phyloP scores from a whole-genome alignment of 1,140 invertebrate genomes.

The Leptopilina clavipes region DNA sequence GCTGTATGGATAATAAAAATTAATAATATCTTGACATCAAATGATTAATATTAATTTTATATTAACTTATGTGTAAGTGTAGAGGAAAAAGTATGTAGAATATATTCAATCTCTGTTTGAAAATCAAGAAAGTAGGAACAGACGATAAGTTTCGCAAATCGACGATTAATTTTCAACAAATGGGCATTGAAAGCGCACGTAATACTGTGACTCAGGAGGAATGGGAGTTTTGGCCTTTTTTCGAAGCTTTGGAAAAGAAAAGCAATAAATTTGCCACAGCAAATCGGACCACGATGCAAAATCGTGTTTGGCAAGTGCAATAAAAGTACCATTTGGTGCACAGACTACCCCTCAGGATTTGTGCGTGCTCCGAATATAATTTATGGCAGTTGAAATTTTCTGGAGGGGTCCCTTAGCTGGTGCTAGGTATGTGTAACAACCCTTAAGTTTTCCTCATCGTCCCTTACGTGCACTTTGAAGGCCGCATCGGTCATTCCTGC shows the following conservation, averaged over 20 bases:
- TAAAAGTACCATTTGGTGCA: constrained; percentile 65
- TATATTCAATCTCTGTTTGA: neutral
- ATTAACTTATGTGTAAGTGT: too few relatives aligned
- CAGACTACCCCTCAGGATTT: constrained; percentile 49
- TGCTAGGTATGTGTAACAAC: constrained; percentile 16
- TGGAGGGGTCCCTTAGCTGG: constrained; percentile 36
- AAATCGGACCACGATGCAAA: constrained; percentile 57
- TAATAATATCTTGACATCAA: too few relatives aligned
- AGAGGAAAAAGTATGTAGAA: too few relatives aligned
- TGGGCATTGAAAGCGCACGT: neutral
- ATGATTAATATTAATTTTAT: too few relatives aligned
- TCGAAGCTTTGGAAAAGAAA: constrained; percentile 41
- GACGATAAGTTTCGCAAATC: neutral
- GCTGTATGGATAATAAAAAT: too few relatives aligned
- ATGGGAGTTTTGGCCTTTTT: constrained; percentile 10
- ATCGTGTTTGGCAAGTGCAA: constrained; percentile 59
- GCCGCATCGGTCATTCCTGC: constrained; percentile 41
- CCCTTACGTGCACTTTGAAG: constrained; percentile 27
- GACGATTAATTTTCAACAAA: constrained; percentile 28
- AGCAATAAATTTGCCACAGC: constrained; percentile 54
- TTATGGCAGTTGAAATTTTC: constrained; percentile 61
- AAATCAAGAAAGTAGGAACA: neutral
- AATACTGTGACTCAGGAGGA: constrained; percentile 7
- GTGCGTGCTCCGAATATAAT: constrained; percentile 65
- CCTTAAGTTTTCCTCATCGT: constrained; percentile 28